Percentiles rank a stretch among this genome's conserved stretches.
Conservation (phyloP, 30 jellyfish, hydroid and myxozoan species). For the Phacellophora camtschatica region DNA sequence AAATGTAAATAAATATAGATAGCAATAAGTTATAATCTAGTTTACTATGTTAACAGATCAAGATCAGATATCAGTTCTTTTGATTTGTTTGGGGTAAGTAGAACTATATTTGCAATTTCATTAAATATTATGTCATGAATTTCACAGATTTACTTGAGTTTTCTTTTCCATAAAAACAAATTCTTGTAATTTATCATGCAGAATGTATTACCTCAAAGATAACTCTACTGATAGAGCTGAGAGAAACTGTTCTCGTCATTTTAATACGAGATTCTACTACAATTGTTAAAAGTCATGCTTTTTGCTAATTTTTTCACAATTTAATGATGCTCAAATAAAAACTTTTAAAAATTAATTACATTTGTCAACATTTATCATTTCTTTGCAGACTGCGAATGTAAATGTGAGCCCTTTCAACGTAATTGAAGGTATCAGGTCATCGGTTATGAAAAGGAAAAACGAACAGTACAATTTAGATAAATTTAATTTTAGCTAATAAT, state of each 20-base stretch:
- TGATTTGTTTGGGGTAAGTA: slow-evolving; percentile 85
- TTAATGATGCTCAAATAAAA: background rate
- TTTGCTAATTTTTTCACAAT: too few relatives aligned
- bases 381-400: slow-evolving; percentile 80
- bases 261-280: too few relatives aligned
- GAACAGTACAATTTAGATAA: slow-evolving; percentile 28
- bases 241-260: too few relatives aligned
- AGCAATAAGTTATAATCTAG: background rate
- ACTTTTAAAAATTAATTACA: background rate
- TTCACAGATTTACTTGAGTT: too few relatives aligned
- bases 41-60: slow-evolving; percentile 27
- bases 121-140: too few relatives aligned
- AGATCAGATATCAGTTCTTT: slow-evolving; percentile 87
- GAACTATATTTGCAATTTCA: too few relatives aligned
- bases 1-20: background rate
- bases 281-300: too few relatives aligned
- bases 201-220: too few relatives aligned
- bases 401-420: slow-evolving; percentile 82
- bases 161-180: too few relatives aligned
- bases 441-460: slow-evolving; percentile 36
- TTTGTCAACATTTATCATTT: background rate
- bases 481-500: background rate
- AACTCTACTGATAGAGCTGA: too few relatives aligned
- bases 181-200: too few relatives aligned
- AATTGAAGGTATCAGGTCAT: slow-evolving; percentile 33